These are phyloP conservation scores for Cryptotermes secundus DNA, from an alignment of 1,140 invertebrate genomes.

Conservation along the genomic window DNA sequence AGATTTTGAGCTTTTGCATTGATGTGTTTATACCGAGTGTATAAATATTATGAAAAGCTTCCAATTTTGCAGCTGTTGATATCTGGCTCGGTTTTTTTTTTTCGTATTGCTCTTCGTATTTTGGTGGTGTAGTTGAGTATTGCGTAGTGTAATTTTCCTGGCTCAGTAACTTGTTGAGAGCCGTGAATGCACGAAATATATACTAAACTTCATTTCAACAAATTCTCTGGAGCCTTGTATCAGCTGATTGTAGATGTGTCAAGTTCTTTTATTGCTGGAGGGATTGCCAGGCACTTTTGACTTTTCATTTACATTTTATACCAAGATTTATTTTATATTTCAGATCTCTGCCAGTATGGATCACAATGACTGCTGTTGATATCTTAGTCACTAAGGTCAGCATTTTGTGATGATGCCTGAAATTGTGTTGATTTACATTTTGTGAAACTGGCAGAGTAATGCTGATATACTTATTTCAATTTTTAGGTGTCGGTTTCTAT, in stretches of 20 bases:
- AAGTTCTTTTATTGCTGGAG: background rate
- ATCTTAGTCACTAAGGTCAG: slow-evolving; percentile 35
- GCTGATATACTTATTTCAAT: background rate
- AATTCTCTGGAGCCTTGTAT: background rate
- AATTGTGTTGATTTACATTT: too few relatives aligned
- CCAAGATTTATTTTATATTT: background rate
- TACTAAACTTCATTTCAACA: background rate
- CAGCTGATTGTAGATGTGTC: background rate
- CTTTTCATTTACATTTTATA: background rate
- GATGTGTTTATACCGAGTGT: background rate
- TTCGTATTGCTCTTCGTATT: background rate
- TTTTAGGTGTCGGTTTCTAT: slow-evolving; percentile 48
- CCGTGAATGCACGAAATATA: background rate
- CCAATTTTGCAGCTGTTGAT: background rate
- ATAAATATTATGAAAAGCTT: background rate
- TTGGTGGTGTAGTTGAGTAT: background rate
- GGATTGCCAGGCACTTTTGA: too few relatives aligned
- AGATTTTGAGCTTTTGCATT: background rate
- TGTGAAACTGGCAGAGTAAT: too few relatives aligned
- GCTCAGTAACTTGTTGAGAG: background rate
- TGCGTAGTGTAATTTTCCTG: background rate
- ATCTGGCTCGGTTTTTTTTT: background rate
- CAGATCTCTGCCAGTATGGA: slow-evolving; percentile 34
- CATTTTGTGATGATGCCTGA: background rate
- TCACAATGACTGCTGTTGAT: slow-evolving; percentile 32